Base-by-base conservation (phyloP, 2,888 invertebrate genomes). In the Nysson spinosus region DNA sequence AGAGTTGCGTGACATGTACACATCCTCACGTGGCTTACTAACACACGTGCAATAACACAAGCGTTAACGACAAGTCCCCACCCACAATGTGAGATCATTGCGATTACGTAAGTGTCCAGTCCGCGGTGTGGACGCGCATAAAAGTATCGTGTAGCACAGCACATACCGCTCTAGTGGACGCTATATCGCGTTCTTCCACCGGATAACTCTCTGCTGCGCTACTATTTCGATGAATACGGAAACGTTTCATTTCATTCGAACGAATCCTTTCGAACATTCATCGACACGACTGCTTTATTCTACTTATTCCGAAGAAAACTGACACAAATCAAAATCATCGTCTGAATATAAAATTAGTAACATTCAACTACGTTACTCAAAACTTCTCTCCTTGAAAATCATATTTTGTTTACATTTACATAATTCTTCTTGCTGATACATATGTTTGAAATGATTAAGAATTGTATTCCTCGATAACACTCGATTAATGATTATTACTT, bases 31-130 rank as follows among this genome's bases (percentile, higher is more conserved):
- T 57, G 44, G 24, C 32, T 7, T 28, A 22, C 26, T 7, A 43
- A 61, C 55, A 37, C 60, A 17, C 47, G 22, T 14, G 43, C 40
- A 46, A 19, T 32, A 11, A 28, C 49, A 28, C 46, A 37, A 54
- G 49, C 52, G 60, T 55, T 57, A 54, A 49, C 62, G 67, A 52
- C 72, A 54, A 62, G 68, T 69, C 76, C 73, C 73, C 75, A 84
- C 85, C 85, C 83, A 85, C 83, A 76, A 80, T 74, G 81, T 85
- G 85, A 85, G 84, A 85, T 86, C 86, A 85, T 73, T 83, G 66
- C 72, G 75, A 82, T 86, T 85, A 83, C 85, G 83, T 83, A 85
- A 86, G 78, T 77, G 82, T 79, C 83, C 82, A 79, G 79, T 68
- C 20, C 51, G 69, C 62, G 61, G 63, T 57, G 77, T 70, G 70